Percentiles rank a stretch among this genome's conserved stretches.
These are phyloP conservation scores for Spatulosminthurus flaviceps DNA, from an alignment of 2,888 invertebrate genomes.

Conservation along the genomic window DNA sequence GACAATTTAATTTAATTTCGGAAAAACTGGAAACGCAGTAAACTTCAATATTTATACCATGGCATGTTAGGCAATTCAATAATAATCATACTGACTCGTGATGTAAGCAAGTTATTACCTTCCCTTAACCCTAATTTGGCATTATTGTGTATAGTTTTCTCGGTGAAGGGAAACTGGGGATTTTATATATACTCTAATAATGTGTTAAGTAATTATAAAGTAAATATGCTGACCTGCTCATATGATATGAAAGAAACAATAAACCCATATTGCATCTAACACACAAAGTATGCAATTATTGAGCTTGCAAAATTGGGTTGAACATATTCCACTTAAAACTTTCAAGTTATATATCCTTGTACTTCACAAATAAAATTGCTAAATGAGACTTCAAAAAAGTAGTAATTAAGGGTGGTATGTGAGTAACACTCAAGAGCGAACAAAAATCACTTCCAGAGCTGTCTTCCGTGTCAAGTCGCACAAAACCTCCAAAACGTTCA, in stretches of 20 bases:
- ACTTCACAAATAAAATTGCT: slow-evolving; percentile 6
- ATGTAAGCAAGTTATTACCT: not conserved
- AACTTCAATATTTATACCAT: no score
- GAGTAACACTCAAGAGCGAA: no score
- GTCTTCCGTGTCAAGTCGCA: no score
- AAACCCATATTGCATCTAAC: not conserved
- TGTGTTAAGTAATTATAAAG: not conserved
- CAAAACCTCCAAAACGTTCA: no score
- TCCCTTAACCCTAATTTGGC: slow-evolving; percentile 12
- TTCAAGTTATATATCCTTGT: not conserved
- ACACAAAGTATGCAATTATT: not conserved
- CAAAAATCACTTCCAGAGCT: no score
- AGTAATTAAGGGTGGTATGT: not conserved
- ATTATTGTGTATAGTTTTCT: not conserved
- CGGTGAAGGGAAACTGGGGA: not conserved
- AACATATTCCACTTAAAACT: not conserved
- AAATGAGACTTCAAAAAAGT: not conserved
- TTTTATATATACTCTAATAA: not conserved
- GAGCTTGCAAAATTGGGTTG: not conserved
- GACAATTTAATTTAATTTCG: no score
- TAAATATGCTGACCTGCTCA: slow-evolving; percentile 4
- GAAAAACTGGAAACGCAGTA: no score
- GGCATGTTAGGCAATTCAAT: not conserved
- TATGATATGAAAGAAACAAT: not conserved
- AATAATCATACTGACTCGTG: not conserved